A percentile compares a stretch with the other conserved stretches of the same genome.
These are phyloP conservation scores for Leucophenga maculata DNA, from an alignment of 2,888 invertebrate genomes.

Conservation along the genomic window DNA sequence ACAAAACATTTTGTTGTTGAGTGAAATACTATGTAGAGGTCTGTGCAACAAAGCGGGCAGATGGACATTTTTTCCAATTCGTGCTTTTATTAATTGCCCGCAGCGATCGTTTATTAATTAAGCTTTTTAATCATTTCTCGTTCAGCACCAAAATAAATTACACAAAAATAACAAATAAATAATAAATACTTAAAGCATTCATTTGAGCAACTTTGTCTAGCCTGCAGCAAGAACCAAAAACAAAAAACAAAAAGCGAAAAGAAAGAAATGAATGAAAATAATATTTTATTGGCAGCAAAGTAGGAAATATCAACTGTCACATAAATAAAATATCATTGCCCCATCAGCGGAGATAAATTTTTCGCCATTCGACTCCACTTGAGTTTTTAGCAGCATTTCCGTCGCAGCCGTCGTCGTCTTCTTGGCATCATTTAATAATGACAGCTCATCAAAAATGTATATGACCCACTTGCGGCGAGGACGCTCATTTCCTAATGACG, in stretches of 20 bases:
- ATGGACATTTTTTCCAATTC: neutral
- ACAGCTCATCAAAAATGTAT: constrained; percentile 68
- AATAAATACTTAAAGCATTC: neutral
- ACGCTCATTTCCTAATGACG: constrained; percentile 18
- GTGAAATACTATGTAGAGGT: too few species aligned
- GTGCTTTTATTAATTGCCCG: neutral
- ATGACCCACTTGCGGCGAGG: constrained; percentile 62
- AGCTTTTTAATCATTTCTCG: neutral
- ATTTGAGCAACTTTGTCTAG: neutral
- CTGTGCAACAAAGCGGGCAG: too few species aligned
- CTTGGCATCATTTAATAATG: constrained; percentile 57
- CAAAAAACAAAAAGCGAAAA: constrained; percentile 28
- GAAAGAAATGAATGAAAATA: constrained; percentile 26
- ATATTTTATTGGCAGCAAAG: constrained; percentile 14
- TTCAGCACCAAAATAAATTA: neutral
- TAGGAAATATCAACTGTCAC: constrained; percentile 48
- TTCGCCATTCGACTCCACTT: constrained; percentile 20
- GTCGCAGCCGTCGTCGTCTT: neutral
- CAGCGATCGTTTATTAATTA: constrained; percentile 9
- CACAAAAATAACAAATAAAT: neutral
- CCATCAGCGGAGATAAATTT: constrained; percentile 27
- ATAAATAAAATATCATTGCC: constrained; percentile 53
- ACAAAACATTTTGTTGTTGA: neutral
- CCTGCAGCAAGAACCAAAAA: constrained; percentile 32
- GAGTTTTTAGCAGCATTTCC: neutral